These are phyloP conservation scores for Mallateleia sp. DNA, from an alignment of 2,888 invertebrate genomes.

Conservation along the genomic window DNA sequence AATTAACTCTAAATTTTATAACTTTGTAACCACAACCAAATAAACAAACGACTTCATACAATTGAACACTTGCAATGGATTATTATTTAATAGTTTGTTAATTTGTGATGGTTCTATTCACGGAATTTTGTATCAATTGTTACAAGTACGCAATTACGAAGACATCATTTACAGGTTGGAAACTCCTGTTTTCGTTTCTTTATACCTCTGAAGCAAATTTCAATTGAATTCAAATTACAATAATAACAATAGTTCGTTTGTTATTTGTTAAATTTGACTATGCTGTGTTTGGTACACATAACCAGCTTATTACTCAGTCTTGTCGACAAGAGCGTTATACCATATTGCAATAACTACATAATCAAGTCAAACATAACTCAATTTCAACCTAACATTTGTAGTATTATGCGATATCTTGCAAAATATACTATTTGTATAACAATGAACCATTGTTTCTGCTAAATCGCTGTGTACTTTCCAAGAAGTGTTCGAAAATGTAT, in stretches of 20 bases:
- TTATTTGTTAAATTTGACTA: slow-evolving; percentile 54
- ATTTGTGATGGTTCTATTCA: too few species aligned
- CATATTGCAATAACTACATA: slow-evolving; percentile 69
- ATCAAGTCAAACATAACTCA: slow-evolving; percentile 74
- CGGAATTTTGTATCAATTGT: too few species aligned
- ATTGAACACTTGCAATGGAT: too few species aligned
- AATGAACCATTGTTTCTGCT: slow-evolving; percentile 38
- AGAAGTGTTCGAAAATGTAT: slow-evolving; percentile 8
- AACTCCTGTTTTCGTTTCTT: too few species aligned
- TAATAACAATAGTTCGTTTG: slow-evolving; percentile 28
- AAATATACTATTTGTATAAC: slow-evolving; percentile 65
- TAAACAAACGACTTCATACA: too few species aligned
- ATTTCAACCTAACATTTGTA: slow-evolving; percentile 59
- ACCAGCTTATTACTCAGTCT: slow-evolving; percentile 57
- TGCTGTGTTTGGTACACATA: slow-evolving; percentile 33
- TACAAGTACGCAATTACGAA: too few species aligned
- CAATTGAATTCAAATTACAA: not conserved
- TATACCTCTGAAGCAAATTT: not conserved
- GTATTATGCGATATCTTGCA: slow-evolving; percentile 64
- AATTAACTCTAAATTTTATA: too few species aligned
- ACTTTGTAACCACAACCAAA: too few species aligned
- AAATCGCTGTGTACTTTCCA: slow-evolving; percentile 48
- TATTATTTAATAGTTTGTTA: too few species aligned
- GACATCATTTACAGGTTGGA: too few species aligned
- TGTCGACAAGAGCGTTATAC: slow-evolving; percentile 61